These are phyloP conservation scores for Tapirus terrestris DNA, from an alignment of 2,113 vertebrate genomes.

Conservation along the genomic window DNA sequence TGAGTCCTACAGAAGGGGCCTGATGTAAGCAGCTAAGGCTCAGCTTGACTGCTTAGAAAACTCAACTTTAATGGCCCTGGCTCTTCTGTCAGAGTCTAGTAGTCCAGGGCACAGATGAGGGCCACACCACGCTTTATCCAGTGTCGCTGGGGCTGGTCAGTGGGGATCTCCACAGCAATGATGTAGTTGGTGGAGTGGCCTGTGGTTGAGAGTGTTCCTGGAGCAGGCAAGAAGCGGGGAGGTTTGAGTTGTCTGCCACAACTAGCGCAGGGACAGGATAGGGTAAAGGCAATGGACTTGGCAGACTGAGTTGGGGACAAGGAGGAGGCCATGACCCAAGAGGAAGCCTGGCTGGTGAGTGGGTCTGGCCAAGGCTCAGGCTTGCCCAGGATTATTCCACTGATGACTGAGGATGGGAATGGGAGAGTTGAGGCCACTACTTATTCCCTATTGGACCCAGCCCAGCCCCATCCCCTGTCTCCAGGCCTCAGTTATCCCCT, in stretches of 20 bases:
- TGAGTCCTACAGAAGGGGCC: not conserved
- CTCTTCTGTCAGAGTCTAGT: conserved; percentile 79
- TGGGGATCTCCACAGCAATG: conserved; percentile 93
- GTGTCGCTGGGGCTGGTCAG: conserved; percentile 86
- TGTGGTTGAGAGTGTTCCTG: conserved; percentile 93
- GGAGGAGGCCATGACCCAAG: not conserved
- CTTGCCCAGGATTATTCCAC: not conserved
- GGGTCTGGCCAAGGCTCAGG: not conserved
- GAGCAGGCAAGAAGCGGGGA: conserved; percentile 17
- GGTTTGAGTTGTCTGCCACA: not conserved
- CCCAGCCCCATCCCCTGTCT: not conserved
- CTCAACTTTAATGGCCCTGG: conserved; percentile 58
- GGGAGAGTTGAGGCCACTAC: not conserved
- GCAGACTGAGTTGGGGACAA: not conserved
- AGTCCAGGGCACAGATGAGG: conserved; percentile 94
- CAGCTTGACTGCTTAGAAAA: not conserved
- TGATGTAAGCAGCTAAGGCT: not conserved
- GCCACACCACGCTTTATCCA: conserved; percentile 95
- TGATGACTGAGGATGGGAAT: not conserved
- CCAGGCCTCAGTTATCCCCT: not conserved
- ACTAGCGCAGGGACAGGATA: not conserved
- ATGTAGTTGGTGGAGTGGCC: conserved; percentile 95
- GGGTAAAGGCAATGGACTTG: not conserved
- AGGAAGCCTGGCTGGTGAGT: not conserved
- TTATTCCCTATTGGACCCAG: not conserved